Evolutionary conservation across 2,797 vertebrate species (phyloP).

Genomic region (Darevskia nairensis): DNA sequence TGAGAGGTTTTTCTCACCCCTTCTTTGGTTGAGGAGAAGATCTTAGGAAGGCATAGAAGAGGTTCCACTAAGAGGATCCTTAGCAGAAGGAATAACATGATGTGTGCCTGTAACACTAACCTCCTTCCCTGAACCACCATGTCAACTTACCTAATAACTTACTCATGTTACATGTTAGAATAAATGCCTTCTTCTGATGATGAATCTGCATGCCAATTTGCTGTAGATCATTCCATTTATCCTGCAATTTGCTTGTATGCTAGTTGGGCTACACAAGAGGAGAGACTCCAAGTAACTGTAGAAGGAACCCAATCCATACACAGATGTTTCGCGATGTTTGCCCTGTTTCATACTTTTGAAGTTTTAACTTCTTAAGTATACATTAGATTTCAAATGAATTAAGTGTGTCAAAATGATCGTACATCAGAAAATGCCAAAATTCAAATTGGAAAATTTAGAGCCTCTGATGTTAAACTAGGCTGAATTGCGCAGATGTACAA

Average conservation of each 20-base stretch:
- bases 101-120: neutral
- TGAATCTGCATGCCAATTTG: neutral
- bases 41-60: neutral
- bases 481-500: neutral
- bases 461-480: neutral
- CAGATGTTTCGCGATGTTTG: neutral
- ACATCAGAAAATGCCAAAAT: neutral
- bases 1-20: neutral
- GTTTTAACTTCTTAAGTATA: neutral
- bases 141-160: neutral
- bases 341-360: neutral
- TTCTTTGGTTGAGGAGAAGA: neutral
- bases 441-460: neutral
- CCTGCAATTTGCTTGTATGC: neutral
- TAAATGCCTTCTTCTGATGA: neutral
- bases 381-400: slow-evolving; percentile 3
- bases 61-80: neutral
- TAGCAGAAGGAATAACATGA: neutral
- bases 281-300: neutral
- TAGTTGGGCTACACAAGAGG: neutral
- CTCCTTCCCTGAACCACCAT: neutral
- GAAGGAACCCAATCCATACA: neutral
- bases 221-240: neutral
- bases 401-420: neutral
- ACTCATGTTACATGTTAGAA: neutral